Evolutionary conservation across 2,797 vertebrate genomes (phyloP), one percentile per base, ranked within the genome.

Genomic region (Zalophus californianus): DNA sequence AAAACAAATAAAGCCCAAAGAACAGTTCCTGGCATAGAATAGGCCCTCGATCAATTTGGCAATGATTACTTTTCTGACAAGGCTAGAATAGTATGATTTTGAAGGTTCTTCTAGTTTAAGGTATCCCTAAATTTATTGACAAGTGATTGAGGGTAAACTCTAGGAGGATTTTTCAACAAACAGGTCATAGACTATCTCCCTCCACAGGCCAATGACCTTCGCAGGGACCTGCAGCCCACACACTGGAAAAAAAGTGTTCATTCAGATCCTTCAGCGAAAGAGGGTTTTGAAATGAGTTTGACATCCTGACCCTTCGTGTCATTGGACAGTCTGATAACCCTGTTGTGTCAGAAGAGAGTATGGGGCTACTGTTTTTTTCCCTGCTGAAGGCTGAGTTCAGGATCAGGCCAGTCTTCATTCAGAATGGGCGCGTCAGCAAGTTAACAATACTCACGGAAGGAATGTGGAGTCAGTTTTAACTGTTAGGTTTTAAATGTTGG

Each of bases 141-240:
- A 78, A 62, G 3, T 88, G 78, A 86, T 73, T 78, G 54, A 84
- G 32, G 12, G 15, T 54, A 52, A 91, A 83, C 35, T 84, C 64
- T 56, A 92, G 58, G 15, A 44, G 23, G 66, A 73, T 82, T 93
- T 95, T 95, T 96, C 78, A 85, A 38, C 38, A 95, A 89, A 83
- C 25, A 60, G 73, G 9, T 54, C 23, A n/a, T 54, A 56, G 20
- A 29, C 44, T 18, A 18, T 82, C 54, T 89, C 48, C 70, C 32
- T 77, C 27, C 23, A 15, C 0, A 64, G n/a, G 11, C 27, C 29
- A 8, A 52, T 64, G 32, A 72, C 38, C 79, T 94, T 64, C 27
- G 5, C 23, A 38, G 83, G 35, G 52, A 85, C 20, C 25, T 73
- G 70, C 13, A 56, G 7, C 29, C 60, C 38, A 77, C 25, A 38